Conservation (phyloP, 2,113 vertebrate genomes). For the Nansenia antarctica region DNA sequence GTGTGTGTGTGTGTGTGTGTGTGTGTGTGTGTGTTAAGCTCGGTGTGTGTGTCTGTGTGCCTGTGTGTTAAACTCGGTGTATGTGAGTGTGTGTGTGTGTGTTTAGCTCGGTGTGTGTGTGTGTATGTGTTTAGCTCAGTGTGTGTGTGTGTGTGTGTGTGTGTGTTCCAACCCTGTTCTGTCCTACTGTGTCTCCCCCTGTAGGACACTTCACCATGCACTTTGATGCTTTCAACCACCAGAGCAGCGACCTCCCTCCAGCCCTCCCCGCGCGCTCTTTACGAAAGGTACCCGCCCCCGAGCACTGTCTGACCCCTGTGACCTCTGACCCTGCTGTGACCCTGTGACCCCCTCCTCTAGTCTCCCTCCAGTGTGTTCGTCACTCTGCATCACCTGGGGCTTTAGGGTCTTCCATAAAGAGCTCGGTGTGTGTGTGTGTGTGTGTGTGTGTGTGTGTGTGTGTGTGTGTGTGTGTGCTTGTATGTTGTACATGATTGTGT, state of each 20-base stretch:
- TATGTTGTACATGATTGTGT: not conserved
- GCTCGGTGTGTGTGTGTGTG: too few species aligned
- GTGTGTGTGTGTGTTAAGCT: not conserved
- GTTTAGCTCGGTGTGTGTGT: too few species aligned
- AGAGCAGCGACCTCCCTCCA: conserved; percentile 89
- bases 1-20: too few species aligned
- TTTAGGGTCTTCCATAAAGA: too few species aligned
- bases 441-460: not conserved
- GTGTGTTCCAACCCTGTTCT: conserved; percentile 20
- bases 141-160: not conserved
- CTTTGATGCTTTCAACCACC: conserved; percentile 97
- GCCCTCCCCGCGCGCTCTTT: conserved; percentile 92
- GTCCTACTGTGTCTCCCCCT: conserved; percentile 71
- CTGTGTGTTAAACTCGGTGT: too few species aligned
- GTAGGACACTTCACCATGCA: conserved; percentile 94
- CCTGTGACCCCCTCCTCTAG: too few species aligned
- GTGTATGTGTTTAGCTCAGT: not conserved
- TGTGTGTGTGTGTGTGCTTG: not conserved
- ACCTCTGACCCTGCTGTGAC: too few species aligned
- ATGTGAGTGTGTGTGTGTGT: too few species aligned
- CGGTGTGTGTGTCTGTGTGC: too few species aligned
- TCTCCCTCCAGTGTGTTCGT: not conserved
- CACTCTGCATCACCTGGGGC: too few species aligned
- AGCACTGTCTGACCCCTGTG: not conserved
- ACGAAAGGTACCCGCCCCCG: conserved; percentile 84